Base-by-base conservation (phyloP, 2,888 invertebrate species). In the Erannis defoliaria region DNA sequence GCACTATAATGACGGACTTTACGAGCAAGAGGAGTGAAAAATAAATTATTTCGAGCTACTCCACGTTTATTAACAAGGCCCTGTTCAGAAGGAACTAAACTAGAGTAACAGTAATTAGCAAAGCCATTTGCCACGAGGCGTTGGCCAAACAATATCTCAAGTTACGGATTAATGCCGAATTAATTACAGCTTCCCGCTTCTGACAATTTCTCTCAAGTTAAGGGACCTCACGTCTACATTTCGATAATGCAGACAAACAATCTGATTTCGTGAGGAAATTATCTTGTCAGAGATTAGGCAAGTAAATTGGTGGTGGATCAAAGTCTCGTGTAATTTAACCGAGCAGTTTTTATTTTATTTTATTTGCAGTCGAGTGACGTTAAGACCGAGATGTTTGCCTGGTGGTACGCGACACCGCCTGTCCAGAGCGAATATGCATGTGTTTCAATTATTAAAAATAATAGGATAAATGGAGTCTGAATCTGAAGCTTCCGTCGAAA, bases 111-210 rank as follows among this genome's bases (percentile, higher is more conserved):
- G 49, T 49, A 49, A 54, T 54, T 59, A 56, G 19, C 31, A 21
- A 64, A 62, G 62, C 46, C 64, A 55, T 62, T 63, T 65, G 40
- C 42, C 60, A 48, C 45, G 19, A 29, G 53, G 33, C 51, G 53
- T 50, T 43, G 50, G 49, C 18, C 66, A 63, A 68, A 67, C 67
- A 67, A 54, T 63, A 31, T 51, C 64, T 62, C 57, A 58, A 62
- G 53, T 62, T 62, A 49, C 58, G 54, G 49, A 65, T 67, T 62
- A 57, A 69, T 59, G 61, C 46, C 43, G 62, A 67, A 70, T 70
- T 70, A 70, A 70, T 70, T 60, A 66, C 35, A 60, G 42, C 64
- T 53, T 60, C 51, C 23, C 50, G 42, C 31, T 56, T 55, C 50
- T 63, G 63, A 67, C 59, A 60, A 55, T 26, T 40, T n/a, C 54